phyloP scores from a whole-genome alignment of 1,140 invertebrate genomes.

The Hypothenemus hampei region DNA sequence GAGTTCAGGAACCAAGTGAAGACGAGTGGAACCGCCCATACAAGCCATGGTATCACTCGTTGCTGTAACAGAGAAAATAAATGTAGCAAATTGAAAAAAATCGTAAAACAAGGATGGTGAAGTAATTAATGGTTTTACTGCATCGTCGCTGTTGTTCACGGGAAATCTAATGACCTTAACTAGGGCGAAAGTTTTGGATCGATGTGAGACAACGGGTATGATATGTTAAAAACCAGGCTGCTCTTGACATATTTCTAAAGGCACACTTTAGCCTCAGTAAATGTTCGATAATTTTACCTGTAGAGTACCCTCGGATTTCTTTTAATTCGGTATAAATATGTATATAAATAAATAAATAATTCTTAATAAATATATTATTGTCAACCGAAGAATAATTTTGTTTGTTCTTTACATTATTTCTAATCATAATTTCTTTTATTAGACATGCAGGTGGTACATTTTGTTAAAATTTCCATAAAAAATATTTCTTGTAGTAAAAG shows the following conservation, averaged over 20 bases:
- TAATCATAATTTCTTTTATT: too few species aligned
- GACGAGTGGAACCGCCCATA: constrained; percentile 35
- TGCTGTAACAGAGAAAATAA: constrained; percentile 37
- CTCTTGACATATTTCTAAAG: background rate
- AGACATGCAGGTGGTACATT: too few species aligned
- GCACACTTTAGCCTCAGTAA: background rate
- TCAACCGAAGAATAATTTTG: too few species aligned
- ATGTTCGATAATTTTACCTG: background rate
- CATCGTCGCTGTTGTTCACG: too few species aligned
- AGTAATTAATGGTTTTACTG: too few species aligned
- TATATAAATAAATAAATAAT: too few species aligned
- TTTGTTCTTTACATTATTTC: too few species aligned
- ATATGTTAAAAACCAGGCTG: background rate
- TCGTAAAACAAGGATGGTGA: background rate
- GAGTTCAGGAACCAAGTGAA: constrained; percentile 25
- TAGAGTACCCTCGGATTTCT: too few species aligned
- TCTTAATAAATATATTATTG: too few species aligned
- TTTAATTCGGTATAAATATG: too few species aligned
- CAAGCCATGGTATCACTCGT: constrained; percentile 40
- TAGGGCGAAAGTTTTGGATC: background rate
- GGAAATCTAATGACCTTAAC: background rate
- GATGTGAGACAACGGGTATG: background rate
- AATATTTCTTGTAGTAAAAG: too few species aligned
- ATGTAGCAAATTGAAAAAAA: background rate
- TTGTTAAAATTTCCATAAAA: too few species aligned